Evolutionary conservation across 1,140 invertebrate species (phyloP).

Genomic region (Hyles euphorbiae): DNA sequence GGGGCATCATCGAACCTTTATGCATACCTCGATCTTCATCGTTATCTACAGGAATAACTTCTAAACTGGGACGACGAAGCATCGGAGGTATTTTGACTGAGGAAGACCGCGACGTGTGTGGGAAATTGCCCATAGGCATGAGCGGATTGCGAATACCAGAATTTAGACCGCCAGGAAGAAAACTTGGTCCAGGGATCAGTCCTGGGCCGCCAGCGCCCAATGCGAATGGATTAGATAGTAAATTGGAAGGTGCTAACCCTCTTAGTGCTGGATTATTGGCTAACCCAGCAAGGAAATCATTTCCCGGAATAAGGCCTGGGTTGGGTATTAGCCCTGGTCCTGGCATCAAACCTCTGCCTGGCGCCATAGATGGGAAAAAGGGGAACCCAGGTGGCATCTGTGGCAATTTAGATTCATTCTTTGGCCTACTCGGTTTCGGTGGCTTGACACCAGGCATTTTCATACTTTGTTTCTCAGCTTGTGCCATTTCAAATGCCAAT

Average conservation of each 20-base stretch:
- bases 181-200: slow-evolving; percentile 69
- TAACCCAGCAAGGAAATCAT: slow-evolving; percentile 57
- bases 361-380: slow-evolving; percentile 72
- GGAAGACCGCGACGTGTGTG: slow-evolving; percentile 74
- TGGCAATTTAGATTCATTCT: slow-evolving; percentile 79
- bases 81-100: slow-evolving; percentile 67
- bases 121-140: slow-evolving; percentile 66
- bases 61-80: slow-evolving; percentile 70
- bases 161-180: slow-evolving; percentile 70
- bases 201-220: slow-evolving; percentile 61
- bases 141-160: slow-evolving; percentile 60
- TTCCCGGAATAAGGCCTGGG: slow-evolving; percentile 70
- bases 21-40: slow-evolving; percentile 60
- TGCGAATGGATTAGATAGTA: slow-evolving; percentile 69
- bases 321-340: slow-evolving; percentile 82
- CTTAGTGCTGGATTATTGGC: slow-evolving; percentile 65
- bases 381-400: slow-evolving; percentile 72
- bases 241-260: slow-evolving; percentile 51
- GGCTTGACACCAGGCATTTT: slow-evolving; percentile 54
- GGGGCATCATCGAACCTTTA: slow-evolving; percentile 52
- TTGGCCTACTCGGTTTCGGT: slow-evolving; percentile 75
- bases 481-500: slow-evolving; percentile 56
- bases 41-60: slow-evolving; percentile 71
- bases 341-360: slow-evolving; percentile 70
- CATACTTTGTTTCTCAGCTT: slow-evolving; percentile 55